phyloP scores from a whole-genome alignment of 2,113 vertebrate genomes.

The Colaptes auratus region DNA sequence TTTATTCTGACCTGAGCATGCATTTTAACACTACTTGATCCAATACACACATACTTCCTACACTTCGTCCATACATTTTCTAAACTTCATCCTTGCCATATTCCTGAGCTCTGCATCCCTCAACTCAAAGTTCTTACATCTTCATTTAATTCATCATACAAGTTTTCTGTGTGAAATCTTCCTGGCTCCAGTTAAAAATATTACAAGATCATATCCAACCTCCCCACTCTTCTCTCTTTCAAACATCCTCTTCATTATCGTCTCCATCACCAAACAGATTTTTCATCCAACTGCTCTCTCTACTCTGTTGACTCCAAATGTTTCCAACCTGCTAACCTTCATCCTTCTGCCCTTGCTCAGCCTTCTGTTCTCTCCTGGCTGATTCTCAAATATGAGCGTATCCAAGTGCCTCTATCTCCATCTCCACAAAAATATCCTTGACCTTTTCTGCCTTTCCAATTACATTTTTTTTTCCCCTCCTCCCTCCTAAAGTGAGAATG shows the following conservation, averaged over 20 bases:
- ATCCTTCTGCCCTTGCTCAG: slow-evolving; percentile 62
- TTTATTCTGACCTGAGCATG: neutral
- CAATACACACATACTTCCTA: neutral
- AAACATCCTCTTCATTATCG: slow-evolving; percentile 46
- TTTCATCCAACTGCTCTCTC: slow-evolving; percentile 68
- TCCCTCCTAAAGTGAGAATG: slow-evolving; percentile 22
- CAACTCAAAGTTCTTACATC: neutral
- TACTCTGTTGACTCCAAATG: slow-evolving; percentile 58
- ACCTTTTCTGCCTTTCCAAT: slow-evolving; percentile 54
- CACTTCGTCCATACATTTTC: neutral
- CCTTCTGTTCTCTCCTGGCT: slow-evolving; percentile 67
- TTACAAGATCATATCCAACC: neutral
- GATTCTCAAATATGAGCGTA: slow-evolving; percentile 42
- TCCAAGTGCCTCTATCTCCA: slow-evolving; percentile 46
- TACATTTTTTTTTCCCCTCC: neutral
- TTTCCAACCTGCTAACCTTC: slow-evolving; percentile 70
- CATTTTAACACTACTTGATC: neutral
- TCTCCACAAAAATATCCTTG: slow-evolving; percentile 59
- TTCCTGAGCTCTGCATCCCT: neutral
- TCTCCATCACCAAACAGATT: slow-evolving; percentile 63
- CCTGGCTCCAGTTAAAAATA: slow-evolving; percentile 19
- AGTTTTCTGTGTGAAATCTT: slow-evolving; percentile 5
- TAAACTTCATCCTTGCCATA: neutral
- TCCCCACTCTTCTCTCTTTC: slow-evolving; percentile 12
- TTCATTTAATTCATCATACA: neutral